Conservation (phyloP, 2,888 invertebrate species). For the Diabrotica balteata region DNA sequence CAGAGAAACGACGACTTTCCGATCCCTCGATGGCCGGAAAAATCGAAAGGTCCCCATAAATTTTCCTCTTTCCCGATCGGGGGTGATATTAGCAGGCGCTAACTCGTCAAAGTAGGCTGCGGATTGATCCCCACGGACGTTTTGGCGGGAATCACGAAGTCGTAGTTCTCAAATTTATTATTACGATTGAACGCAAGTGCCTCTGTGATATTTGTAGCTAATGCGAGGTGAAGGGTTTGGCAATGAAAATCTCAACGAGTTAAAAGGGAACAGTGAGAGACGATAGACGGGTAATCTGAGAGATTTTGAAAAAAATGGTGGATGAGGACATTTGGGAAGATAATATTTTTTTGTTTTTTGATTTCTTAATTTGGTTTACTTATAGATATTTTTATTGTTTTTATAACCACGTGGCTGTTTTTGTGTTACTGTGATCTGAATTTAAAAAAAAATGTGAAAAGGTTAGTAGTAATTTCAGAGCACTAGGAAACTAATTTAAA, state of each 20-base stretch:
- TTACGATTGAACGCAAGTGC: conserved; percentile 21
- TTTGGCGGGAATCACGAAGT: conserved; percentile 19
- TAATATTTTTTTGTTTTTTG: no score
- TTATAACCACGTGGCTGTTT: no score
- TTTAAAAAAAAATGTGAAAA: no score
- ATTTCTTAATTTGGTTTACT: no score
- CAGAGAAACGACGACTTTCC: neutral
- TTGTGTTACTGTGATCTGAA: no score
- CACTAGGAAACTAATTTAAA: no score
- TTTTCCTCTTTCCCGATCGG: conserved; percentile 14
- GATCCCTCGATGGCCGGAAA: neutral
- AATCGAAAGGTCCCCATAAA: conserved; percentile 9
- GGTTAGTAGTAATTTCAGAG: no score
- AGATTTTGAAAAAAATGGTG: no score
- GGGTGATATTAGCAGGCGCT: conserved; percentile 36
- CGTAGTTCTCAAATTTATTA: conserved; percentile 20
- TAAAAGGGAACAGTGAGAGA: no score
- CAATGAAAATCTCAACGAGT: neutral
- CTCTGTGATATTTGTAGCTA: conserved; percentile 22
- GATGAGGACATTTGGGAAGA: no score
- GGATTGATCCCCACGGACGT: conserved; percentile 25
- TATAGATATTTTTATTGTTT: no score
- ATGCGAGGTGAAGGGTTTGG: conserved; percentile 20
- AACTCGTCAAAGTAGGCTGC: conserved; percentile 37
- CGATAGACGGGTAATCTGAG: no score